Conservation (phyloP, 2,797 vertebrate species). For the Eospalax fontanierii region DNA sequence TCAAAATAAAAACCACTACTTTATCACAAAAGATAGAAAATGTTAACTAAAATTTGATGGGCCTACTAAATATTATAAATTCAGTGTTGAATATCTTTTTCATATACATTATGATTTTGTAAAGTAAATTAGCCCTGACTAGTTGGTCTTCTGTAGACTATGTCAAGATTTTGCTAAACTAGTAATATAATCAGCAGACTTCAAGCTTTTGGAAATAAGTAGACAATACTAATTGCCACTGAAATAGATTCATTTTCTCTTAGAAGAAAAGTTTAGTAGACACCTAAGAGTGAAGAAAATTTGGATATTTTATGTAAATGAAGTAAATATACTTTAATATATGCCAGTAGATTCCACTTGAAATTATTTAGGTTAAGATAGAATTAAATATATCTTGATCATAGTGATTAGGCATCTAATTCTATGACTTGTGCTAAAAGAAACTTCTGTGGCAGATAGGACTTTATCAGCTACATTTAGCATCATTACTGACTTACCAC, state of each 20-base stretch:
- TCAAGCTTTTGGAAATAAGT: conserved; percentile 39
- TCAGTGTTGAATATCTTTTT: conserved; percentile 44
- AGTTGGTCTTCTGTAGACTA: conserved; percentile 45
- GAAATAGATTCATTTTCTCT: conserved; percentile 30
- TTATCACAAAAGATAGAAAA: conserved; percentile 29
- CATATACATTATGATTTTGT: background rate
- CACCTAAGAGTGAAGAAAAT: conserved; percentile 31
- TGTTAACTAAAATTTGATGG: conserved; percentile 50
- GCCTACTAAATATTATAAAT: conserved; percentile 46
- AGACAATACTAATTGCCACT: conserved; percentile 44
- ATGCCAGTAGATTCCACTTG: conserved; percentile 7
- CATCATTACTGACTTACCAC: conserved; percentile 48
- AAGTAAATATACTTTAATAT: conserved; percentile 29
- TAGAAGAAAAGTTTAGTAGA: conserved; percentile 46
- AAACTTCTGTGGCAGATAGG: conserved; percentile 52
- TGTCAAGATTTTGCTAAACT: conserved; percentile 65
- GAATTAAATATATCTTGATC: conserved; percentile 70
- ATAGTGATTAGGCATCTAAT: conserved; percentile 57
- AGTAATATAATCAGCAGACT: conserved; percentile 46
- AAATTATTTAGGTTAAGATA: conserved; percentile 12
- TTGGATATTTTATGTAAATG: conserved; percentile 16
- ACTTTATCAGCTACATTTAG: conserved; percentile 60
- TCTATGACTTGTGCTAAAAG: conserved; percentile 67
- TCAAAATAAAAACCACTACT: conserved; percentile 7
- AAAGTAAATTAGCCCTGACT: conserved; percentile 17